Base-by-base conservation (phyloP, 1,140 invertebrate genomes). In the Lasaia peninsularis region DNA sequence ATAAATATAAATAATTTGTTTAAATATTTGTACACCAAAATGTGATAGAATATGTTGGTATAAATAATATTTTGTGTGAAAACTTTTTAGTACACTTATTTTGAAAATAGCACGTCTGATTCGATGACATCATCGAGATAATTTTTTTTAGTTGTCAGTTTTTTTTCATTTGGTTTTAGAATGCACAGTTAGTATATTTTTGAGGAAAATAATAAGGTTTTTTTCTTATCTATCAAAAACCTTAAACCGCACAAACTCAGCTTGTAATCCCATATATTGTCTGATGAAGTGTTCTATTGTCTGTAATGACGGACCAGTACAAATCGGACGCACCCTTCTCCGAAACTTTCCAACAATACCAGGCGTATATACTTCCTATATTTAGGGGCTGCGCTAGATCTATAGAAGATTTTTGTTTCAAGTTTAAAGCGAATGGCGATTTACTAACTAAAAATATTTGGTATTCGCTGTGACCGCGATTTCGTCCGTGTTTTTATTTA, bases 281-380 rank as follows among this genome's bases (percentile, higher is more conserved):
- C 12, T 49, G 58, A 65, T 51, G 58, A 61, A 58, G 49, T 52
- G 58, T 53, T 55, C 61, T 48, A 54, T 67, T 67, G 65, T 67
- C 60, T 55, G 37, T 63, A 52, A 51, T 50, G 48, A 62, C 48
- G 28, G 18, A 28, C 37, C 54, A 37, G 59, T 63, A 65, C 56
- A 61, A 69, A 62, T 69, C 63, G 53, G 60, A 50, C 35, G 51
- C 56, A 71, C 73, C 73, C 78, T 78, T 80, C 76, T 70, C 75
- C 70, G 65, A 80, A 86, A 88, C 69, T 82, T 86, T 78, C 70
- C 75, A 75, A 74, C 80, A 71, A 71, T 62, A 75, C 74, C 73
- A 75, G 71, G 68, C 65, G 62, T 62, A 60, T 52, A 69, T 74
- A 65, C 73, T 70, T 65, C 52, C 70, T 66, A 58, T 53, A 60